phyloP scores from a whole-genome alignment of 2,797 vertebrate genomes.

The Natrix natrix region DNA sequence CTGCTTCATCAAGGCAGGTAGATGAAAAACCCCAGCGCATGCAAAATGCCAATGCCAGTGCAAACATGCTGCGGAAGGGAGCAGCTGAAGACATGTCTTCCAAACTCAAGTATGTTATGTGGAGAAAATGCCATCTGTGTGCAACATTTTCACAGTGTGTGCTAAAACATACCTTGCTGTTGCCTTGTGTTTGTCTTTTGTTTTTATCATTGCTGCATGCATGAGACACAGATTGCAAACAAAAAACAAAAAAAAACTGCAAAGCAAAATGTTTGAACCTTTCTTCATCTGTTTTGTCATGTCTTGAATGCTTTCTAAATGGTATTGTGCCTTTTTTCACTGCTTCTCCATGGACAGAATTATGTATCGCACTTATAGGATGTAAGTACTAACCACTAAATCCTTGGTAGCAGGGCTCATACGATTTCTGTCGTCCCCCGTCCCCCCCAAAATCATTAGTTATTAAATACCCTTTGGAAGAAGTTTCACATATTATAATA shows the following conservation, averaged over 20 bases:
- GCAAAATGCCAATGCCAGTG: slow-evolving; percentile 76
- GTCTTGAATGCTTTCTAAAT: slow-evolving; percentile 81
- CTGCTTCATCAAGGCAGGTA: slow-evolving; percentile 78
- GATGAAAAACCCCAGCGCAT: slow-evolving; percentile 83
- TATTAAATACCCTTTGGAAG: neutral
- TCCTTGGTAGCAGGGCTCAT: slow-evolving; percentile 72
- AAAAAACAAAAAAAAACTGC: slow-evolving; percentile 54
- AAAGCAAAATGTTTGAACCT: slow-evolving; percentile 66
- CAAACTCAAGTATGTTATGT: slow-evolving; percentile 88
- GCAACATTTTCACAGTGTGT: slow-evolving; percentile 45
- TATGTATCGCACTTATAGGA: slow-evolving; percentile 99
- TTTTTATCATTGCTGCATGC: slow-evolving; percentile 65
- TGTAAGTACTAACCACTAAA: slow-evolving; percentile 92
- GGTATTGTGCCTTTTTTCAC: slow-evolving; percentile 89
- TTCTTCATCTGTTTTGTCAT: slow-evolving; percentile 73
- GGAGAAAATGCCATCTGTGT: neutral
- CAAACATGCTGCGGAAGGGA: slow-evolving; percentile 84
- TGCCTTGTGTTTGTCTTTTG: slow-evolving; percentile 55
- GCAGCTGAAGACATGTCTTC: slow-evolving; percentile 90
- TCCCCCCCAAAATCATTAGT: slow-evolving; percentile 57
- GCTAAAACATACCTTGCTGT: slow-evolving; percentile 49
- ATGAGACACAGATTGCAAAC: slow-evolving; percentile 58
- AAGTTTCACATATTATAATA: neutral
- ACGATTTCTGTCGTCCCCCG: slow-evolving; percentile 40
- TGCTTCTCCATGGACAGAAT: slow-evolving; percentile 97